Evolutionary conservation across 2,888 invertebrate genomes (phyloP).

Genomic region (Gnatocerus cornutus): DNA sequence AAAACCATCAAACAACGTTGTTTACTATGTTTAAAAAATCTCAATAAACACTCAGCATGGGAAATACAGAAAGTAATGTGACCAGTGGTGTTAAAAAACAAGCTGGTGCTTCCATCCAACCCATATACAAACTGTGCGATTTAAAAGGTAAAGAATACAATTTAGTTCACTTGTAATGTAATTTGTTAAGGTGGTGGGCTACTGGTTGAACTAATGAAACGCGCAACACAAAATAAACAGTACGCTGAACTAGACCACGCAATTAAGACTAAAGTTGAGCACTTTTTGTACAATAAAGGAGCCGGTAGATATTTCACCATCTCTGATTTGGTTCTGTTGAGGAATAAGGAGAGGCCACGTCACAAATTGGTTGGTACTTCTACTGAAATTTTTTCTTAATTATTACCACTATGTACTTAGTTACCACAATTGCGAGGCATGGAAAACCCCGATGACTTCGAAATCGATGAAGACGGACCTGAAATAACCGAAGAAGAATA

Average conservation of each 20-base stretch:
- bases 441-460: conserved; percentile 91
- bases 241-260: conserved; percentile 94
- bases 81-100: conserved; percentile 97
- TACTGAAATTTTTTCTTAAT: not conserved
- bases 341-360: conserved; percentile 89
- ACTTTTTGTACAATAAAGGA: conserved; percentile 95
- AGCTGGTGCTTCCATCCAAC: conserved; percentile 88
- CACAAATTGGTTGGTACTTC: conserved; percentile 80
- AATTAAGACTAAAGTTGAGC: conserved; percentile 90
- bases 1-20: not conserved
- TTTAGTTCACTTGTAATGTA: not conserved
- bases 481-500: conserved; percentile 74
- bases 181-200: conserved; percentile 84
- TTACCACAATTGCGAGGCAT: conserved; percentile 83
- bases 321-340: conserved; percentile 87
- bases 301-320: conserved; percentile 93
- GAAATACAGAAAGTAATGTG: conserved; percentile 91
- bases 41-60: conserved; percentile 73
- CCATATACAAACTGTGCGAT: conserved; percentile 91
- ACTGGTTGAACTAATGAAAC: conserved; percentile 94
- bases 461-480: conserved; percentile 85
- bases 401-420: conserved; percentile 66
- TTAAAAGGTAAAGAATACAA: conserved; percentile 80
- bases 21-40: conserved; percentile 1
- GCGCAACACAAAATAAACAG: conserved; percentile 91